Percentiles rank a stretch among this genome's conserved stretches.
Evolutionary conservation across 1,140 invertebrate species (phyloP).

Genomic region (Aphis gossypii): DNA sequence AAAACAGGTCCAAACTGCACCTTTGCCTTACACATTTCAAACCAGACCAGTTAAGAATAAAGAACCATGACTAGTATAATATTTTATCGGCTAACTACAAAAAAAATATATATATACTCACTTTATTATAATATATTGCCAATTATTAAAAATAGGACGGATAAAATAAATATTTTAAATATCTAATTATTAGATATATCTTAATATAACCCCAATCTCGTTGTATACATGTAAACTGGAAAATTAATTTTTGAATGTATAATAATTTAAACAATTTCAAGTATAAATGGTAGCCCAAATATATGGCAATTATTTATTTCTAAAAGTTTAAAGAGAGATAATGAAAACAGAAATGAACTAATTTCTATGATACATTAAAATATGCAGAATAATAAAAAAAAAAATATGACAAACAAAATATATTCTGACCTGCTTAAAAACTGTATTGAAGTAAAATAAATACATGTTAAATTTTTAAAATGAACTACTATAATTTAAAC

Average conservation of each 20-base stretch:
- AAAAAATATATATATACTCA: not conserved
- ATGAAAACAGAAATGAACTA: not conserved
- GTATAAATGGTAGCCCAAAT: not conserved
- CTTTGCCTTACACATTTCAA: conserved; percentile 17
- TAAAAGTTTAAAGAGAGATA: not conserved
- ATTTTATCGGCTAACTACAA: conserved; percentile 11
- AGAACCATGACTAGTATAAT: not conserved
- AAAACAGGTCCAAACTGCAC: conserved; percentile 46
- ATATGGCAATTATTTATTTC: not conserved
- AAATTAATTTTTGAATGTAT: not conserved
- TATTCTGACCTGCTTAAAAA: too few relatives aligned
- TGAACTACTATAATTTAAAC: too few relatives aligned
- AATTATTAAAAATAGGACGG: not conserved
- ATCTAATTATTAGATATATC: not conserved
- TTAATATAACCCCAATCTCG: not conserved
- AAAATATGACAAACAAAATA: too few relatives aligned
- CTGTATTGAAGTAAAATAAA: too few relatives aligned
- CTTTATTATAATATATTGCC: not conserved
- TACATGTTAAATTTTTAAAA: too few relatives aligned
- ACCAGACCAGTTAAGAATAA: conserved; percentile 33
- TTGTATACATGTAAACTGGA: not conserved
- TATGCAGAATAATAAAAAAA: not conserved
- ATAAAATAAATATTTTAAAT: conserved; percentile 3
- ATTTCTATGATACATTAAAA: not conserved
- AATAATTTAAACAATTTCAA: not conserved